Base-by-base conservation (phyloP, 2,888 invertebrate species). In the Leucozona laternaria region DNA sequence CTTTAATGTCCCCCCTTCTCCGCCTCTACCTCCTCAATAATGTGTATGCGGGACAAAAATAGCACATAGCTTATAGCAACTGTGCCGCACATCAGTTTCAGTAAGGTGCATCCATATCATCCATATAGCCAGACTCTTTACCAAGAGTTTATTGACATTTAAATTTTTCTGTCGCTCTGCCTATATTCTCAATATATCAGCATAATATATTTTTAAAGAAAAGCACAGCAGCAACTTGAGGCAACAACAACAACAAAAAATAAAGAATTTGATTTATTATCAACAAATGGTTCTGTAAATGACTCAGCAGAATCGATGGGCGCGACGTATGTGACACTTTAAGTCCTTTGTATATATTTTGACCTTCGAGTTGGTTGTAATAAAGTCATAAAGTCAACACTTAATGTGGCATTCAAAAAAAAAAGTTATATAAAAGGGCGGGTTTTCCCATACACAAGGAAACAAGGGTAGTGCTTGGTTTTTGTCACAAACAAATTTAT, bases 91-190 rank as follows among this genome's bases (percentile, higher is more conserved):
- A 66, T 55, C 55, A 40, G 57, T 76, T 48, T 55, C 55, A 40
- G 57, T 76, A 64, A 76, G 76, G 76, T 81, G 81, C 55, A 64
- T 53, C 50, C n/a, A n/a, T n/a, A 50, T 40, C 20, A 17, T 40
- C 40, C 22, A 40, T 15, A 43, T n/a, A 68, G 7, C 37, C 68
- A 58, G 34, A 34, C 57, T 57, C 31, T 37, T 4, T 7, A 25
- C 28, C 20, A 25, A 45, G 66, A 82, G 82, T 82, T 72, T 72
- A 78, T 66, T 78, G 77, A 71, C 77, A 82, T 82, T 77, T 77
- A 71, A 77, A 50, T 81, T 77, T 68, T 40, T 15, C 28, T 79
- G 37, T 53, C 73, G 17, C 13, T 57, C 58, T 37, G 22, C n/a
- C 15, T 20, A 58, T 31, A 31, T 31, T 31, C 31, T 34, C 34